Percentiles rank a stretch among this genome's conserved stretches.
Conservation (phyloP, 1,140 invertebrate genomes). For the Diorhabda elongata region DNA sequence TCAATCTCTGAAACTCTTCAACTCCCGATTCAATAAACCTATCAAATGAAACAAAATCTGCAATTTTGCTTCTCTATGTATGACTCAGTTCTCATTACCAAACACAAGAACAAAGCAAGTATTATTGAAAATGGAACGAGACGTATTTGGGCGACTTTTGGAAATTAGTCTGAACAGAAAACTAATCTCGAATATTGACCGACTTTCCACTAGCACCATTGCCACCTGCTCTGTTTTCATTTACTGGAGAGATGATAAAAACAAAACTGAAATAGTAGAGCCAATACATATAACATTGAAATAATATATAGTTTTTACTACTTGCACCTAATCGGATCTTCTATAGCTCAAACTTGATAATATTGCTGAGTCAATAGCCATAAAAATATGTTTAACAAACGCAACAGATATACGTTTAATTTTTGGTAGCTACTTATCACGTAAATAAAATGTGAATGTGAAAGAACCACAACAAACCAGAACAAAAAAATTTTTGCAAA, state of each 20-base stretch:
- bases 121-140: slow-evolving; percentile 40
- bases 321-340: background rate
- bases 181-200: slow-evolving; percentile 35
- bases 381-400: slow-evolving; percentile 10
- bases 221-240: slow-evolving; percentile 36
- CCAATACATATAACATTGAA: no score
- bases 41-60: slow-evolving; percentile 39
- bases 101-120: slow-evolving; percentile 23
- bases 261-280: slow-evolving; percentile 17
- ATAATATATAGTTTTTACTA: background rate
- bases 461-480: no score
- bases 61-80: slow-evolving; percentile 28
- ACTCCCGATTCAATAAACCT: slow-evolving; percentile 32
- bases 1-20: no score
- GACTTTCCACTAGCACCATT: slow-evolving; percentile 39
- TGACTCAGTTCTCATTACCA: slow-evolving; percentile 20
- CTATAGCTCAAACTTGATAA: background rate
- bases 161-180: slow-evolving; percentile 37
- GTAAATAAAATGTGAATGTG: no score
- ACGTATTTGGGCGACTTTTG: slow-evolving; percentile 37
- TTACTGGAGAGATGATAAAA: slow-evolving; percentile 40
- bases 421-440: no score
- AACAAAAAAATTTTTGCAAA: no score
- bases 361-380: background rate
- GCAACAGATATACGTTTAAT: slow-evolving; percentile 14